Conservation (phyloP, 2,888 invertebrate species). For the Acleris sparsana region DNA sequence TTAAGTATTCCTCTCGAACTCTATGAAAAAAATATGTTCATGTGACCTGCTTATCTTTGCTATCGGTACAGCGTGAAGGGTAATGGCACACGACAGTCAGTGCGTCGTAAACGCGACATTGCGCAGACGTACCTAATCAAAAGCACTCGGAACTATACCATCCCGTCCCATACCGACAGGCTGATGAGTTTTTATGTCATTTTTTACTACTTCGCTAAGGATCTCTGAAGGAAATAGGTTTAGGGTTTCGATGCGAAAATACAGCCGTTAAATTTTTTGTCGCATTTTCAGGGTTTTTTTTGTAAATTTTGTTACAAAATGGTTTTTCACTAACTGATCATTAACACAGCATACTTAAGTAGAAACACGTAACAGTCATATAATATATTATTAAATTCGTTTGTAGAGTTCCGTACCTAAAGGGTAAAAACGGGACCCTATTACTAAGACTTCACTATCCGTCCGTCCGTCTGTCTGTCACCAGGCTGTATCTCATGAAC, state of each 20-base stretch:
- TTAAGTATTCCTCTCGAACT: too few relatives aligned
- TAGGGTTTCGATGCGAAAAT: neutral
- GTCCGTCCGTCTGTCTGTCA: too few relatives aligned
- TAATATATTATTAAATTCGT: too few relatives aligned
- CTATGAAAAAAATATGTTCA: neutral
- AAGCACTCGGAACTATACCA: constrained; percentile 27
- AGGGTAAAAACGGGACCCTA: too few relatives aligned
- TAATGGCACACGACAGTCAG: constrained; percentile 28
- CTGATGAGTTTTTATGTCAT: constrained; percentile 28
- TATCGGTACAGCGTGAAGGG: constrained; percentile 17
- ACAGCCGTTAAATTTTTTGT: neutral
- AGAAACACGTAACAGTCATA: too few relatives aligned
- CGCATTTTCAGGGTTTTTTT: too few relatives aligned
- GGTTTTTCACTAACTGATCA: too few relatives aligned
- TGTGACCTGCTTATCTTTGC: constrained; percentile 6
- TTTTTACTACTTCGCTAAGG: constrained; percentile 20
- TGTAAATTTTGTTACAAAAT: too few relatives aligned
- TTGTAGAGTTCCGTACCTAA: too few relatives aligned
- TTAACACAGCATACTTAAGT: too few relatives aligned
- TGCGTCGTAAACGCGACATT: constrained; percentile 30
- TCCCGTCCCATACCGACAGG: neutral
- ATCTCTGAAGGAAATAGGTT: neutral
- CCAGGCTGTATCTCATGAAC: too few relatives aligned
- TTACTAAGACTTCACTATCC: too few relatives aligned
- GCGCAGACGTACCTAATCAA: constrained; percentile 30